These are phyloP conservation scores for Sarcophaga rosellei DNA, from an alignment of 2,888 invertebrate species.

Conservation along the genomic window DNA sequence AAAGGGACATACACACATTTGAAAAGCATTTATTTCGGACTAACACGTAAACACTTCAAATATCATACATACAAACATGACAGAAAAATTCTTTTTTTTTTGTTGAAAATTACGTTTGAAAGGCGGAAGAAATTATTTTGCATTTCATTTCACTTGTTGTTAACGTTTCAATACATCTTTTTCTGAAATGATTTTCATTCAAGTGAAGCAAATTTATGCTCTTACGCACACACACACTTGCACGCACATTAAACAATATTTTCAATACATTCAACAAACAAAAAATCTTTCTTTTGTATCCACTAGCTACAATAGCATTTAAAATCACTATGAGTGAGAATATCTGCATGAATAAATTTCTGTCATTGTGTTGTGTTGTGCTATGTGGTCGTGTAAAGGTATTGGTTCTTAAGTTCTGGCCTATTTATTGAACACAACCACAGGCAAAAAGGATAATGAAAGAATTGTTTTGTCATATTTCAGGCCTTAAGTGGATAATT, in stretches of 20 bases:
- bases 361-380: background rate
- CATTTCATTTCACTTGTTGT: slow-evolving; percentile 58
- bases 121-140: slow-evolving; percentile 29
- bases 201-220: slow-evolving; percentile 7
- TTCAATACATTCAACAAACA: slow-evolving; percentile 1
- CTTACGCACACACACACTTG: background rate
- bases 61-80: background rate
- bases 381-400: background rate
- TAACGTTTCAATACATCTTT: slow-evolving; percentile 55
- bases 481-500: background rate
- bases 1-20: slow-evolving; percentile 17
- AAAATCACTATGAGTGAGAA: slow-evolving; percentile 2
- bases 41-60: slow-evolving; percentile 54
- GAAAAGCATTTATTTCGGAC: slow-evolving; percentile 69
- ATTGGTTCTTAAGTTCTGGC: slow-evolving; percentile 37
- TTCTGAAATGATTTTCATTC: slow-evolving; percentile 7
- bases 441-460: background rate
- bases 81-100: too few species aligned
- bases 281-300: slow-evolving; percentile 40
- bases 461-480: slow-evolving; percentile 1
- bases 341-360: background rate
- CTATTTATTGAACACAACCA: slow-evolving; percentile 33
- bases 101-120: background rate
- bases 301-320: background rate
- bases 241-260: slow-evolving; percentile 13